A percentile compares a stretch with the other conserved stretches of the same genome.
Conservation (phyloP, 2,888 invertebrate genomes). For the Scrobipalpa costella region DNA sequence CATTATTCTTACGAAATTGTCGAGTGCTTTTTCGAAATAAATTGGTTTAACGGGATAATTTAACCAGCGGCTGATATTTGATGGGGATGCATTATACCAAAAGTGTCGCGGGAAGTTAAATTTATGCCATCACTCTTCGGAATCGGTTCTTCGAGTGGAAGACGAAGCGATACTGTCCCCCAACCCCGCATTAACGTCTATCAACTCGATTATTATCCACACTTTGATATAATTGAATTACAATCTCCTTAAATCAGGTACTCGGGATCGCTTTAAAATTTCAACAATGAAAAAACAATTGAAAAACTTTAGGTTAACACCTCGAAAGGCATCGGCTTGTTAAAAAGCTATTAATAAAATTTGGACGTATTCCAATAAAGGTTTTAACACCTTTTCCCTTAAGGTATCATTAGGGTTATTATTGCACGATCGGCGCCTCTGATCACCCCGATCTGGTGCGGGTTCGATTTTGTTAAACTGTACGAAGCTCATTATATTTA, state of each 20-base stretch:
- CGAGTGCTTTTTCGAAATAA: conserved; percentile 24
- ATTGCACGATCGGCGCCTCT: conserved; percentile 54
- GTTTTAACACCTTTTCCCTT: conserved; percentile 79
- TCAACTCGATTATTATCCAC: conserved; percentile 43
- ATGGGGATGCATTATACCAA: conserved; percentile 33
- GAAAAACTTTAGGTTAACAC: conserved; percentile 62
- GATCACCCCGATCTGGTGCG: conserved; percentile 44
- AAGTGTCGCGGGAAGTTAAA: conserved; percentile 36
- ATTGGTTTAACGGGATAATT: conserved; percentile 29
- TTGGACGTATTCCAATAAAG: conserved; percentile 78
- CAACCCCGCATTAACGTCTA: conserved; percentile 43
- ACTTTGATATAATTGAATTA: conserved; percentile 48
- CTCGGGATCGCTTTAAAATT: conserved; percentile 23
- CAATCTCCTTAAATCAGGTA: conserved; percentile 38
- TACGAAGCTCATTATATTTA: conserved; percentile 27
- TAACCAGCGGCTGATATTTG: conserved; percentile 25
- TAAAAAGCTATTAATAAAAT: conserved; percentile 78
- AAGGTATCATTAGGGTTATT: conserved; percentile 76
- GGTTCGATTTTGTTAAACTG: conserved; percentile 50
- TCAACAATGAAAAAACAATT: conserved; percentile 38
- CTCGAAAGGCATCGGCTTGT: conserved; percentile 71
- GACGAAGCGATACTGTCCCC: conserved; percentile 31
- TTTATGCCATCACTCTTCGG: conserved; percentile 34
- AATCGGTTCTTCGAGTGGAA: conserved; percentile 31
- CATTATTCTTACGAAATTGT: conserved; percentile 32